A percentile compares a stretch with the other conserved stretches of the same genome.
These are phyloP conservation scores for Danionella dracula DNA, from an alignment of 2,797 vertebrate genomes.

Conservation along the genomic window DNA sequence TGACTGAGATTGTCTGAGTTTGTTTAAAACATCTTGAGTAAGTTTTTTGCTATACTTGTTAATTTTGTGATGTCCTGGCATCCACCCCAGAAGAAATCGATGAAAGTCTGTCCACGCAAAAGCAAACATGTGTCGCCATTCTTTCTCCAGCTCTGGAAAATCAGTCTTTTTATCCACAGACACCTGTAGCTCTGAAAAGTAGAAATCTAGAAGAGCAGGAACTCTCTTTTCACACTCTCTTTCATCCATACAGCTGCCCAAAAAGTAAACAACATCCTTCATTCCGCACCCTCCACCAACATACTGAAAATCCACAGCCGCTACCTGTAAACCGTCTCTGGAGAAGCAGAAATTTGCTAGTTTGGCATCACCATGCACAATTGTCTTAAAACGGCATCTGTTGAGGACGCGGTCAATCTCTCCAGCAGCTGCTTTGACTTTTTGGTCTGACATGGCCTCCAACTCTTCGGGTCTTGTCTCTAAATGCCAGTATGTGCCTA, in stretches of 20 bases:
- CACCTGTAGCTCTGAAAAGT: constrained; percentile 61
- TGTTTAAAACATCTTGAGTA: constrained; percentile 59
- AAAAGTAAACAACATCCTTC: constrained; percentile 71
- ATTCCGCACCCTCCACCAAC: constrained; percentile 73
- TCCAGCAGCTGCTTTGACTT: constrained; percentile 62
- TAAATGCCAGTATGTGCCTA: constrained; percentile 77
- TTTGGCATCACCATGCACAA: constrained; percentile 73
- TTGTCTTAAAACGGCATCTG: constrained; percentile 63
- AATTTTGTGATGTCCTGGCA: constrained; percentile 70
- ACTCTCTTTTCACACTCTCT: constrained; percentile 63
- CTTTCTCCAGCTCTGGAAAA: constrained; percentile 59
- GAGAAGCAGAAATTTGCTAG: constrained; percentile 75
- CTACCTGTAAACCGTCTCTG: constrained; percentile 53
- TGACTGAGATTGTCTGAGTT: constrained; percentile 42
- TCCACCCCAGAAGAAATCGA: constrained; percentile 75
- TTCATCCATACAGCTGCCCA: constrained; percentile 71
- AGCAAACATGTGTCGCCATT: constrained; percentile 71
- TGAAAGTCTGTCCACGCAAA: constrained; percentile 74
- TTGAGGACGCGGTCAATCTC: constrained; percentile 64
- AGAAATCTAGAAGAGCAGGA: constrained; percentile 57
- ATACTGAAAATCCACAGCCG: constrained; percentile 75
- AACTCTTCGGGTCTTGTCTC: constrained; percentile 73
- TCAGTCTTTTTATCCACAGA: constrained; percentile 50
- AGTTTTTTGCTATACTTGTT: constrained; percentile 67
- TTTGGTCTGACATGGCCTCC: constrained; percentile 59